Percentiles rank a stretch among this genome's conserved stretches.
These are phyloP conservation scores for Carassius gibelio DNA, from an alignment of 2,113 vertebrate genomes.

Conservation along the genomic window DNA sequence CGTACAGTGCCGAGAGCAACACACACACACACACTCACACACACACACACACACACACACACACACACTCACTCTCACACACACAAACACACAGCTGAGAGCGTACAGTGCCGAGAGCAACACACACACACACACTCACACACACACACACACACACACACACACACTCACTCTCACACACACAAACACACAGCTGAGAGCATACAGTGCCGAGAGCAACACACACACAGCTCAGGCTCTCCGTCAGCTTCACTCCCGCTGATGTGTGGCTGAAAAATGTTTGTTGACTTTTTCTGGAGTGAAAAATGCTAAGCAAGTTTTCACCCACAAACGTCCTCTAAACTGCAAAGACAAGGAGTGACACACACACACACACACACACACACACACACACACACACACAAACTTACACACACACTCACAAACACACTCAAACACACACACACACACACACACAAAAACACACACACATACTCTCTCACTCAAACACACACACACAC, in stretches of 20 bases:
- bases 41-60: too few species aligned
- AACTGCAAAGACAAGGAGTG: background rate
- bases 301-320: slow-evolving; percentile 13
- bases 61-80: background rate
- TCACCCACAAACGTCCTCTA: slow-evolving; percentile 13
- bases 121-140: background rate
- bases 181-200: too few species aligned
- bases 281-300: background rate
- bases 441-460: too few species aligned
- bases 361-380: background rate
- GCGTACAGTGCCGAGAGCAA: too few species aligned
- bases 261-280: background rate
- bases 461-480: too few species aligned
- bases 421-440: too few species aligned
- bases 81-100: background rate
- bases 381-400: background rate
- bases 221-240: slow-evolving; percentile 4
- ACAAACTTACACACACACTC: too few species aligned
- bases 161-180: background rate
- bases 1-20: too few species aligned
- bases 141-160: background rate
- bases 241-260: background rate
- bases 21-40: background rate
- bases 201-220: too few species aligned
- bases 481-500: too few species aligned